These are phyloP conservation scores for Oreochromis mossambicus DNA, from an alignment of 2,797 vertebrate species.

Conservation along the genomic window DNA sequence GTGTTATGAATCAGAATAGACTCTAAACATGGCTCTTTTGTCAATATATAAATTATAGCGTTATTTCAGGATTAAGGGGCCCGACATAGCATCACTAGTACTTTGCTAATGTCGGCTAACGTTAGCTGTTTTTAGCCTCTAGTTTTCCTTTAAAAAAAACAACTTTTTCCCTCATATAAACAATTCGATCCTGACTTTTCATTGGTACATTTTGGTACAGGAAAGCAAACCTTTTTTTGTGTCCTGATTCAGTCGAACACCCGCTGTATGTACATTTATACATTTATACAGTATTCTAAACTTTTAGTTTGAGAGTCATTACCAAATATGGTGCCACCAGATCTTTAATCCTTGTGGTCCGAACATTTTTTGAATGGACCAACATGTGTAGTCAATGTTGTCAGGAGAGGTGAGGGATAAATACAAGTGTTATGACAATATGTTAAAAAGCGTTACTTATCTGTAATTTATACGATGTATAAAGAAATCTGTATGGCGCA, in stretches of 20 bases:
- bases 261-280: neutral
- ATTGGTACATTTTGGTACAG: neutral
- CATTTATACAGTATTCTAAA: neutral
- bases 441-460: neutral
- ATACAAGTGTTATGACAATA: neutral
- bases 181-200: neutral
- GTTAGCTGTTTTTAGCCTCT: slow-evolving; percentile 10
- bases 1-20: neutral
- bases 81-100: neutral
- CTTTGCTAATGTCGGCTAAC: slow-evolving; percentile 4
- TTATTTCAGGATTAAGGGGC: neutral
- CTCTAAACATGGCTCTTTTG: fast-evolving
- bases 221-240: neutral
- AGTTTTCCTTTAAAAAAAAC: neutral
- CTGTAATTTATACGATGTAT: neutral
- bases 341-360: neutral
- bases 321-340: neutral
- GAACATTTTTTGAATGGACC: neutral
- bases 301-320: neutral
- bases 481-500: neutral
- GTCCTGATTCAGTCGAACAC: neutral
- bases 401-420: neutral
- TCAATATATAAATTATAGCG: fast-evolving
- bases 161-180: neutral
- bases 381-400: neutral